Evolutionary conservation across 1,140 invertebrate genomes (phyloP).

Genomic region (Notospermus geniculatus): DNA sequence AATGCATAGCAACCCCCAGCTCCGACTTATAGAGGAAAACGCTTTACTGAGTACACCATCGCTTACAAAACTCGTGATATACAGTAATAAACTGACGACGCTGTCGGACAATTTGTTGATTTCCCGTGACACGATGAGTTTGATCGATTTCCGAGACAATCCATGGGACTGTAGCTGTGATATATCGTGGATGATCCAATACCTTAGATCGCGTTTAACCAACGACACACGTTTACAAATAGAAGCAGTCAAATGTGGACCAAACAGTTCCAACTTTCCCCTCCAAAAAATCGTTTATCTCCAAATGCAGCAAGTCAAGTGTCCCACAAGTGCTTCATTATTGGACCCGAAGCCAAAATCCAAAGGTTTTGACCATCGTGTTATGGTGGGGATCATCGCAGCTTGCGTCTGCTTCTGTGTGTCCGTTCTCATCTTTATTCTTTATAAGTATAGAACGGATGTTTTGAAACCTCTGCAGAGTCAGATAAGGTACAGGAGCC

Average conservation of each 20-base stretch:
- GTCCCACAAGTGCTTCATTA: background rate
- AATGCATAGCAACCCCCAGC: background rate
- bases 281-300: background rate
- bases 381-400: slow-evolving; percentile 1
- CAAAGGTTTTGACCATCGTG: background rate
- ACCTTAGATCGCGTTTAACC: background rate
- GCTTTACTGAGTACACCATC: slow-evolving; percentile 1
- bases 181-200: background rate
- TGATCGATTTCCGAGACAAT: background rate
- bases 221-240: background rate
- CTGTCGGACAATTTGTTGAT: background rate
- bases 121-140: background rate
- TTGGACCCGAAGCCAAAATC: background rate
- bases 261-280: background rate
- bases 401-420: background rate
- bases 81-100: background rate
- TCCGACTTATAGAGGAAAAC: background rate
- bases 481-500: background rate
- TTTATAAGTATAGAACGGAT: slow-evolving; percentile 5
- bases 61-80: background rate
- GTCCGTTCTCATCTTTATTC: background rate
- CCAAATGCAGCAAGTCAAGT: background rate
- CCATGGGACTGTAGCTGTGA: background rate
- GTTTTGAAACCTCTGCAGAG: background rate
- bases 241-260: background rate